phyloP scores from a whole-genome alignment of 2,113 vertebrate genomes.

The Todiramphus saurophagus region DNA sequence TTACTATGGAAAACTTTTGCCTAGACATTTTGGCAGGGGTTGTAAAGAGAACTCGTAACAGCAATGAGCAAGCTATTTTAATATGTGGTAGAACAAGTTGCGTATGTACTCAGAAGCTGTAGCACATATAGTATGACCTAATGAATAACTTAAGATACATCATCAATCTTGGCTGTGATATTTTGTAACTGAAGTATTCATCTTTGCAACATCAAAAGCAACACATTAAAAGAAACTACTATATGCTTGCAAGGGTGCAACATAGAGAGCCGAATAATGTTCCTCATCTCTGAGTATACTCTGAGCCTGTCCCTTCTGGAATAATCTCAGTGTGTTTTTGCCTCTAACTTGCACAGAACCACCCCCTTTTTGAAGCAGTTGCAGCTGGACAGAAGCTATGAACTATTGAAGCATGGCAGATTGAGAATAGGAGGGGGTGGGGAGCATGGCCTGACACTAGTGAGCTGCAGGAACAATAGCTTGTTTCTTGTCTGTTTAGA shows the following conservation, averaged over 20 bases:
- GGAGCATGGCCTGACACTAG: slow-evolving; percentile 7
- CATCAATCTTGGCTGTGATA: neutral
- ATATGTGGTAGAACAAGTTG: neutral
- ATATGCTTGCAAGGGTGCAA: neutral
- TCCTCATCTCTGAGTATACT: neutral
- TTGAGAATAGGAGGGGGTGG: slow-evolving; percentile 21
- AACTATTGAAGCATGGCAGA: neutral
- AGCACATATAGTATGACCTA: neutral
- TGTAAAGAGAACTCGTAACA: neutral
- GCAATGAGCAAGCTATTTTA: neutral
- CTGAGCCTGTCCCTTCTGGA: neutral
- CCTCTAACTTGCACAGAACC: neutral
- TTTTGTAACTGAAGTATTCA: neutral
- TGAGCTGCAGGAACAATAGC: slow-evolving; percentile 48
- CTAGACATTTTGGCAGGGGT: neutral
- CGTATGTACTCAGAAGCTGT: neutral
- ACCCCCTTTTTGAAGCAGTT: slow-evolving; percentile 30
- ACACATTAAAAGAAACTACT: neutral
- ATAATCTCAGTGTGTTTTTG: neutral
- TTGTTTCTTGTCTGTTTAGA: slow-evolving; percentile 51
- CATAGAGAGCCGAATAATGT: neutral
- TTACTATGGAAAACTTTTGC: neutral
- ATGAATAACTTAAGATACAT: neutral
- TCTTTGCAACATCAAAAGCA: neutral
- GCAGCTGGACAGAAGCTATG: slow-evolving; percentile 49